Percentiles rank a stretch among this genome's conserved stretches.
Evolutionary conservation across 2,797 vertebrate genomes (phyloP).

Genomic region (Mareca strepera): DNA sequence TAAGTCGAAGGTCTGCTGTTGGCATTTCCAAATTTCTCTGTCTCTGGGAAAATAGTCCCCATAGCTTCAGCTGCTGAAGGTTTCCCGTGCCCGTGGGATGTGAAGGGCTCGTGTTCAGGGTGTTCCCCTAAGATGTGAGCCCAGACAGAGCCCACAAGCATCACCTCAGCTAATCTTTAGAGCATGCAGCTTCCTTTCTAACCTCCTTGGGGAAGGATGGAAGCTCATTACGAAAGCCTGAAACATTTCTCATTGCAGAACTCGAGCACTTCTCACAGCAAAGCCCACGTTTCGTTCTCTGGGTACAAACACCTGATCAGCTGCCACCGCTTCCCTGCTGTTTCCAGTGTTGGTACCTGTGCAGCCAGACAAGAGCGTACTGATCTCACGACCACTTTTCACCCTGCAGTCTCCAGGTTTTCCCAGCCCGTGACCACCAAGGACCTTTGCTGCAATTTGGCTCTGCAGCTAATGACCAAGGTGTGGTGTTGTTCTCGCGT

Average conservation of each 20-base stretch:
- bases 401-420: background rate
- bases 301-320: background rate
- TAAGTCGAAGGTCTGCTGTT: background rate
- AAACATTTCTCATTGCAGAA: background rate
- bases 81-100: fast-evolving
- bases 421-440: background rate
- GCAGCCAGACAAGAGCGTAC: background rate
- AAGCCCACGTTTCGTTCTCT: background rate
- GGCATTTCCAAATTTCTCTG: background rate
- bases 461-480: background rate
- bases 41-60: background rate
- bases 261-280: background rate
- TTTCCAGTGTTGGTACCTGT: background rate
- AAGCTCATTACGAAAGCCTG: background rate
- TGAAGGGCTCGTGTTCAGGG: background rate
- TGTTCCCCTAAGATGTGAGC: fast-evolving
- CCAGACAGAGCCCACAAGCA: background rate
- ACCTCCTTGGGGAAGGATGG: background rate
- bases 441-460: background rate
- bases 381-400: background rate
- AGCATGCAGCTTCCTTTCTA: background rate
- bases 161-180: background rate
- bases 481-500: fast-evolving
- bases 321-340: background rate
- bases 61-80: background rate